phyloP scores from a whole-genome alignment of 2,888 invertebrate genomes.

The Elaeidobius kamerunicus region DNA sequence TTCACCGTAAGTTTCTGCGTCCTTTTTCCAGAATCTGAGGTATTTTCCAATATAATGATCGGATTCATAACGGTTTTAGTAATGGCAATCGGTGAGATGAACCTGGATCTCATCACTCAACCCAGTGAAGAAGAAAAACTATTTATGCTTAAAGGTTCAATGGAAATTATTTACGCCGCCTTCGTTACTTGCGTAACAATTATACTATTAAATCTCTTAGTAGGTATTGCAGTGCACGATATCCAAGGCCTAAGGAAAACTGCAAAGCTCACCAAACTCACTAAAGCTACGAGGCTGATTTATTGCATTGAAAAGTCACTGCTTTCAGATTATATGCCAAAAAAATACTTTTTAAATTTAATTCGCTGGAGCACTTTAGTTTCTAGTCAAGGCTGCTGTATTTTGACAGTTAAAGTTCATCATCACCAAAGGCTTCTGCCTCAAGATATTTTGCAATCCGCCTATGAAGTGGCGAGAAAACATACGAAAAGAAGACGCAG shows the following conservation, averaged over 20 bases:
- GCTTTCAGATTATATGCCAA: slow-evolving; percentile 70
- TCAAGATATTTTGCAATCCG: slow-evolving; percentile 72
- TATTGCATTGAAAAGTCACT: slow-evolving; percentile 79
- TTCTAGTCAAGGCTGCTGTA: slow-evolving; percentile 76
- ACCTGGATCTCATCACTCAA: slow-evolving; percentile 70
- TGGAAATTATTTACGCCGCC: slow-evolving; percentile 76
- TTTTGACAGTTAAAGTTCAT: slow-evolving; percentile 75
- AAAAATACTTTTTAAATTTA: slow-evolving; percentile 5
- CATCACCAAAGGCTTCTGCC: slow-evolving; percentile 73
- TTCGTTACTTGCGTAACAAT: slow-evolving; percentile 82
- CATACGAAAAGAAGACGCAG: slow-evolving; percentile 45
- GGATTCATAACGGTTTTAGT: slow-evolving; percentile 80
- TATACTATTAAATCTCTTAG: slow-evolving; percentile 79
- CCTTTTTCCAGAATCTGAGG: slow-evolving; percentile 77
- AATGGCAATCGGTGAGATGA: slow-evolving; percentile 87
- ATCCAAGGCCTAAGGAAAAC: slow-evolving; percentile 84
- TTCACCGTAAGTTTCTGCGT: slow-evolving; percentile 87
- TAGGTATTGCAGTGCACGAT: slow-evolving; percentile 84
- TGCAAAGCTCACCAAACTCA: slow-evolving; percentile 77
- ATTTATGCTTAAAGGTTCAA: slow-evolving; percentile 72
- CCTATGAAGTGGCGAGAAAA: slow-evolving; percentile 76
- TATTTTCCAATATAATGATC: slow-evolving; percentile 80
- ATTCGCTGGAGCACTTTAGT: slow-evolving; percentile 66
- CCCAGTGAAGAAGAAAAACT: slow-evolving; percentile 73
- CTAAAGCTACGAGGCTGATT: slow-evolving; percentile 79